Evolutionary conservation across 2,797 vertebrate genomes (phyloP), one percentile per base, ranked within the genome.

Genomic region (Atherinosoma microstoma): DNA sequence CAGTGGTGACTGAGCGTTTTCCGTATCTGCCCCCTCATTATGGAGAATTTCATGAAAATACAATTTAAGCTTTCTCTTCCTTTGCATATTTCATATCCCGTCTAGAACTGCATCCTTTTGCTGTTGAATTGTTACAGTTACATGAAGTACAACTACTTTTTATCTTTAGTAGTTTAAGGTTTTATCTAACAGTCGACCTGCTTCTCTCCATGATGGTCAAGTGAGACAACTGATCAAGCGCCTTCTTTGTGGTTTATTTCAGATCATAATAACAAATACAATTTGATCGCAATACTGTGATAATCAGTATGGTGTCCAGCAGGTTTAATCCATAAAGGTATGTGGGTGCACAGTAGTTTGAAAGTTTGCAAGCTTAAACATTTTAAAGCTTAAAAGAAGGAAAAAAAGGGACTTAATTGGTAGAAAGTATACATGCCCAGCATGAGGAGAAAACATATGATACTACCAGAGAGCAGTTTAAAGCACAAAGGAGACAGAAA

Each of bases 401-500:
- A n/a, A 53, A 36, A 36, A 64, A 51, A 57, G 13, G 13, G 5
- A 27, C 67, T 38, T 57, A 32, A 54, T 54, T 64, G 30, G 58
- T 36, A 82, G 47, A 58, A 58, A 75, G 64, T 64, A 59, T 62
- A 81, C 8, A 63, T 58, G 78, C 60, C 67, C 67, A 54, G 27
- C 54, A 51, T 49, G 34, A 76, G 47, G 62, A 83, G 76, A 58
- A 64, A 53, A 49, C 11, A 64, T 6, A 5, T 47, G 16, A 56
- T 56, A 13, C 47, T 40, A 68, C 67, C 47, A 34, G 40, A 20
- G 32, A 60, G 10, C 4, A 35, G 53, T 64, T 80, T 47, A 62
- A 64, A 58, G 36, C 67, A 10, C 32, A 47, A 61, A 54, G 34
- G 76, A 69, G 56, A 77, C 62, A 73, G 35, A 75, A 60, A 67